Base-by-base conservation (phyloP, 2,797 vertebrate species). In the Coreius guichenoti region DNA sequence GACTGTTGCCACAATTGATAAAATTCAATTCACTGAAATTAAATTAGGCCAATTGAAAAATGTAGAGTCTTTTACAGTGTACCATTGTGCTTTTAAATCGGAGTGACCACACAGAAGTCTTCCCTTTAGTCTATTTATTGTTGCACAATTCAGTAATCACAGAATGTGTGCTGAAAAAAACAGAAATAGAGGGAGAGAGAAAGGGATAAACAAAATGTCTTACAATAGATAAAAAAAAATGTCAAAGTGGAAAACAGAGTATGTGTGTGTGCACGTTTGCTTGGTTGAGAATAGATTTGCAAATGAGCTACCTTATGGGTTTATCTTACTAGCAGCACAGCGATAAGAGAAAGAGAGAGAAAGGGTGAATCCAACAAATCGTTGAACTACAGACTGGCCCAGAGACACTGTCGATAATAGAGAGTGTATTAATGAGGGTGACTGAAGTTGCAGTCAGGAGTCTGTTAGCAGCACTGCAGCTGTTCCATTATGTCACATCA, bases 381-480 rank as follows among this genome's bases (percentile, higher is more conserved):
- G 2, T 63, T 63, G 26, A 63, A 63, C 58, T 29, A 26, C 58
- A 63, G 58, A 63, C n/a, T 63, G n/a, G n/a, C n/a, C 56, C 14
- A 29, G 76, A 79, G 77, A 79, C 77, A 21, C 58, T 63, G 77
- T 65, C 39, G 58, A 79, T 65, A 79, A 61, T 5, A 79, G 36
- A 29, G 39, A 45, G 16, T 29, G 39, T 77, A 80, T 77, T 87
- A 85, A 87, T 85, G 80, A 87, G 86, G 23, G 21, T 49, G 13
- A 39, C 31, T 84, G 86, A 29, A 80, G 58, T 29, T 81, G 49
- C 45, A 73, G 54, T 58, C 83, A 80, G 83, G 54, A 73, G 54
- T 84, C 75, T 72, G 65, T 85, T 88, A 85, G 75, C 31, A 74
- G 79, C 51, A 67, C 63, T 47, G 74, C 74, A 85, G 36, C 83